Conservation (phyloP, 2,113 vertebrate genomes). For the Platanista minor region DNA sequence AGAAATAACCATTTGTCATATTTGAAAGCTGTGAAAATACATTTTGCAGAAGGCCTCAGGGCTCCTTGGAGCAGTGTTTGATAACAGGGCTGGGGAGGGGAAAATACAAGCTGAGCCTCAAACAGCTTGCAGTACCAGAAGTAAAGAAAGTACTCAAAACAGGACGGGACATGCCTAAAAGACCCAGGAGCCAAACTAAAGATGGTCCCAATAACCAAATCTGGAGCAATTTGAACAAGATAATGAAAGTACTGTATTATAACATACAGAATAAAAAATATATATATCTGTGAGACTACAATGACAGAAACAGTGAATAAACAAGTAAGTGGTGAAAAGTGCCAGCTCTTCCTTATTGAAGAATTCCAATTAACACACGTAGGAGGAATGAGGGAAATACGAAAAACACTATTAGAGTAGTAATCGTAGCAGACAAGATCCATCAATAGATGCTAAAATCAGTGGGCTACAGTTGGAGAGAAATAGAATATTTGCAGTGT, state of each 20-base stretch:
- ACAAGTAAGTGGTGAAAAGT: neutral
- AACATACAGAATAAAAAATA: neutral
- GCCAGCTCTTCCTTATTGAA: neutral
- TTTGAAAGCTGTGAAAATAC: neutral
- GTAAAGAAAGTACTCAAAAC: neutral
- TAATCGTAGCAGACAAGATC: fast-evolving
- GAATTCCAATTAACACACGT: neutral
- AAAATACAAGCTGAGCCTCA: neutral
- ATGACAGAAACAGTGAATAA: neutral
- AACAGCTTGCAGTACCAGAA: neutral
- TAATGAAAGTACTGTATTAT: neutral
- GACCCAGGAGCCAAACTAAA: neutral
- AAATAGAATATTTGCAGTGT: fast-evolving
- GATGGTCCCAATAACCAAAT: no score
- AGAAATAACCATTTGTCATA: neutral
- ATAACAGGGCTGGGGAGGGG: neutral
- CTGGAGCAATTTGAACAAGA: neutral
- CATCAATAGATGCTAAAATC: fast-evolving
- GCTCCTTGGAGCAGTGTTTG: neutral
- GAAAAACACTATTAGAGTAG: neutral
- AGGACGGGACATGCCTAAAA: neutral
- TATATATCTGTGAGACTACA: neutral
- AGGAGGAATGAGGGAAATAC: neutral
- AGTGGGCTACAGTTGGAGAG: no score
- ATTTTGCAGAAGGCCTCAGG: neutral